Conservation (phyloP, 2,888 invertebrate genomes). For the Alloplasta piceator region DNA sequence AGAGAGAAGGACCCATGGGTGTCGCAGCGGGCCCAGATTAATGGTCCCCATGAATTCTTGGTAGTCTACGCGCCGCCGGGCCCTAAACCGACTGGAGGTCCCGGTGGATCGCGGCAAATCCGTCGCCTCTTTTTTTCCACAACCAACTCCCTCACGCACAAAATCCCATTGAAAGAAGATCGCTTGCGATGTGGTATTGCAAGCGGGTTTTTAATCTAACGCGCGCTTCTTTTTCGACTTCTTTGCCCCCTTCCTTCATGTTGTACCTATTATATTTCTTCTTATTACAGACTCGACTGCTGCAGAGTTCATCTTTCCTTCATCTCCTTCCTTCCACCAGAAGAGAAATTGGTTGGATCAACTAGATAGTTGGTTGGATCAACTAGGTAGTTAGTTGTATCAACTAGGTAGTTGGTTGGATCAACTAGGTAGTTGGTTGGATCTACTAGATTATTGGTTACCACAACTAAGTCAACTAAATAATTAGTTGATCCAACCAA, state of each 20-base stretch:
- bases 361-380: too few relatives aligned
- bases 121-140: conserved; percentile 44
- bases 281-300: conserved; percentile 18
- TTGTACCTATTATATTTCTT: not conserved
- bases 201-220: conserved; percentile 17
- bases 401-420: too few relatives aligned
- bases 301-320: not conserved
- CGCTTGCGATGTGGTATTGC: conserved; percentile 65
- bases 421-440: too few relatives aligned
- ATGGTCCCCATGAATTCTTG: conserved; percentile 81
- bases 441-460: too few relatives aligned
- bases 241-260: conserved; percentile 16
- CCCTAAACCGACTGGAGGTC: conserved; percentile 53
- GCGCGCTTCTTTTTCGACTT: not conserved
- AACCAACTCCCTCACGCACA: not conserved
- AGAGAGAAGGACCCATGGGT: conserved; percentile 72
- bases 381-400: too few relatives aligned
- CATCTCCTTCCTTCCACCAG: too few relatives aligned
- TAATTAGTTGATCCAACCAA: too few relatives aligned
- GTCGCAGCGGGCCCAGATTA: conserved; percentile 80
- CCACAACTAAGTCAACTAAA: too few relatives aligned
- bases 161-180: conserved; percentile 63
- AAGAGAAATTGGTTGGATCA: too few relatives aligned
- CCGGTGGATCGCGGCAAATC: conserved; percentile 61
- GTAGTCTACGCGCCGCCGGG: conserved; percentile 72